Conservation (phyloP, 2,888 invertebrate genomes). For the Panzeria rudis region DNA sequence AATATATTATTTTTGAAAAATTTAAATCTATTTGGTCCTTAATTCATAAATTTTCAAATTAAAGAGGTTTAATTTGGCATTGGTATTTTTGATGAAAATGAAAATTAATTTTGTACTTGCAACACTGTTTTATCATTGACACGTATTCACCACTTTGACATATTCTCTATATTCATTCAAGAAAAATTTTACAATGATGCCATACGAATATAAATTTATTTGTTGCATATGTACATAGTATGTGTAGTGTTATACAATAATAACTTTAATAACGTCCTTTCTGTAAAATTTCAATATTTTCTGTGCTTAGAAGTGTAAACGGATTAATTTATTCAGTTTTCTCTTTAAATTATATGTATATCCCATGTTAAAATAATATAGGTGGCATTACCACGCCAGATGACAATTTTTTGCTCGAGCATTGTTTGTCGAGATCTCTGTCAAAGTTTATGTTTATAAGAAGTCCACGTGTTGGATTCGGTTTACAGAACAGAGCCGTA, state of each 20-base stretch:
- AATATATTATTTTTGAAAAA: background rate
- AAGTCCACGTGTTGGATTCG: too few relatives aligned
- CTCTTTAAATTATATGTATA: too few relatives aligned
- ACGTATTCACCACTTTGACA: slow-evolving; percentile 1
- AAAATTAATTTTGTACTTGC: background rate
- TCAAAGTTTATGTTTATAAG: too few relatives aligned
- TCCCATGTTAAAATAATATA: too few relatives aligned
- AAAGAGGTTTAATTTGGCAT: too few relatives aligned
- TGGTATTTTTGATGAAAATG: background rate
- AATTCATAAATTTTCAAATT: background rate
- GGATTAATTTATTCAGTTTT: too few relatives aligned
- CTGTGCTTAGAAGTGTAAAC: too few relatives aligned
- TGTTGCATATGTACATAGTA: background rate
- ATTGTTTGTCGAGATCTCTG: too few relatives aligned
- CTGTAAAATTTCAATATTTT: background rate
- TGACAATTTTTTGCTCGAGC: too few relatives aligned
- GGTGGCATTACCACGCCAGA: too few relatives aligned
- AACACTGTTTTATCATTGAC: background rate
- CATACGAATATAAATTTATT: background rate
- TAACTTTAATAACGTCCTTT: background rate
- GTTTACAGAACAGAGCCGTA: too few relatives aligned
- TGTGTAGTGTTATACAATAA: background rate
- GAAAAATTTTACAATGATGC: background rate
- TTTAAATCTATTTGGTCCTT: background rate
- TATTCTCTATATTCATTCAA: slow-evolving; percentile 2